Evolutionary conservation across 30 jellyfish, hydroid and myxozoan species (phyloP).

Genomic region (Nemopilema nomurai): DNA sequence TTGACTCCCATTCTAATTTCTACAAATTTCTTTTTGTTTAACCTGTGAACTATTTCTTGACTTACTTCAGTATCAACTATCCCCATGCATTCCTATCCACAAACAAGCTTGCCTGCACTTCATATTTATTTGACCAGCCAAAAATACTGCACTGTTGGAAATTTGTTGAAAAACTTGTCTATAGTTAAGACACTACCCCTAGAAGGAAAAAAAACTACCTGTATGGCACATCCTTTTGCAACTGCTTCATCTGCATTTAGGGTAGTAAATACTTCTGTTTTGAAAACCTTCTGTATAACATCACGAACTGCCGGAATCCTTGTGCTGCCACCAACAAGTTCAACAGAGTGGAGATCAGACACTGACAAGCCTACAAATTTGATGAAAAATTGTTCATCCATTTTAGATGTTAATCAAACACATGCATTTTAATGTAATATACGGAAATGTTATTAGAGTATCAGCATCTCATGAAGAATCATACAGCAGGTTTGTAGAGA

Average conservation of each 20-base stretch:
- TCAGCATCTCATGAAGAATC: background rate
- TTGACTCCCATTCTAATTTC: no score
- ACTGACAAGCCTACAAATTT: conserved; percentile 58
- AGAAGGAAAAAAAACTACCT: conserved; percentile 55
- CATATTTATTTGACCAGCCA: no score
- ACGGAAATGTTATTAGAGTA: background rate
- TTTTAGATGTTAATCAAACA: no score
- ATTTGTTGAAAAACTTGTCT: no score
- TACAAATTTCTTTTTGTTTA: no score
- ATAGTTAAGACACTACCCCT: no score
- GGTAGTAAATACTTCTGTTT: conserved; percentile 80
- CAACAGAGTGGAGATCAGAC: conserved; percentile 79
- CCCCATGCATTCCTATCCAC: no score
- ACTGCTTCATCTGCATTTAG: conserved; percentile 98
- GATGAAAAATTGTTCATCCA: background rate
- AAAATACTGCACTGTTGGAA: no score
- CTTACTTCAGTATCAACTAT: no score
- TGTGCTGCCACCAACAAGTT: conserved; percentile 93
- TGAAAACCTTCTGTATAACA: conserved; percentile 61
- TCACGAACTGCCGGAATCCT: conserved; percentile 84
- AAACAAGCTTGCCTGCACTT: no score
- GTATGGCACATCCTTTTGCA: conserved; percentile 98
- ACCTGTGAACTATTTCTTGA: no score
- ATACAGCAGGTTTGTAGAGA: background rate
- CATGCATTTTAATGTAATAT: no score